Evolutionary conservation across 1,140 invertebrate genomes (phyloP), one percentile per base, ranked within the genome.

Genomic region (Babylonia areolata): DNA sequence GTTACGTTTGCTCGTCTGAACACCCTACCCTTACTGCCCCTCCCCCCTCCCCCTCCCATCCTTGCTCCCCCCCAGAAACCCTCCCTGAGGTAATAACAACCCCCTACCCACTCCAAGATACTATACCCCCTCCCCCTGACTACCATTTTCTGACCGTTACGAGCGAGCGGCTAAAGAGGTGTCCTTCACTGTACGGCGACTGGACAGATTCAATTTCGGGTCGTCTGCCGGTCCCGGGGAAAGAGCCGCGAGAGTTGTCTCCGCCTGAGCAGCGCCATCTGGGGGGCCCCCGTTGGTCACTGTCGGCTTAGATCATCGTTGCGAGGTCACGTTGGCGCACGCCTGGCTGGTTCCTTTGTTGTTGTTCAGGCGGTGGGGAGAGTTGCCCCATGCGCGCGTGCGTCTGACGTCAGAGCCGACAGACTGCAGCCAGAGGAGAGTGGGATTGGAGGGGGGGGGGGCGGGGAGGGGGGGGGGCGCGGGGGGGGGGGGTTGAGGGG

Each of bases 301-400:
- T 64, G 58, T 64, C 58, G 58, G 58, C 58, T 64, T 64, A 23
- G 58, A 64, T 64, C 58, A 64, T 64, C 58, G 58, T 64, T 64
- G 58, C 58, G 58, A 23, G 58, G 58, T 64, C 58, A 64, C 58
- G 58, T 64, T 64, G 58, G 15, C 28, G 15, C 58, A n/a, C 28
- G 58, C 58, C 28, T 64, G 58, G 58, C 58, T 64, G 58, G 58
- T 6, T n/a, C 23, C 58, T 64, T 64, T 64, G 58, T 64, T 64
- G 58, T 64, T 64, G 58, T 64, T 23, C 12, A 64, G 28, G 28
- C 0, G 46, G 28, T 23, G 58, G 58, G 28, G 28, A 64, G 58
- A 64, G 0, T 23, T 12, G 58, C 17, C n/a, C n/a, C n/a, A n/a
- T n/a, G n/a, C n/a, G n/a, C n/a, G n/a, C n/a, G n/a, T n/a, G n/a